Base-by-base conservation (phyloP, 2,888 invertebrate genomes). In the Nowickia ferox region DNA sequence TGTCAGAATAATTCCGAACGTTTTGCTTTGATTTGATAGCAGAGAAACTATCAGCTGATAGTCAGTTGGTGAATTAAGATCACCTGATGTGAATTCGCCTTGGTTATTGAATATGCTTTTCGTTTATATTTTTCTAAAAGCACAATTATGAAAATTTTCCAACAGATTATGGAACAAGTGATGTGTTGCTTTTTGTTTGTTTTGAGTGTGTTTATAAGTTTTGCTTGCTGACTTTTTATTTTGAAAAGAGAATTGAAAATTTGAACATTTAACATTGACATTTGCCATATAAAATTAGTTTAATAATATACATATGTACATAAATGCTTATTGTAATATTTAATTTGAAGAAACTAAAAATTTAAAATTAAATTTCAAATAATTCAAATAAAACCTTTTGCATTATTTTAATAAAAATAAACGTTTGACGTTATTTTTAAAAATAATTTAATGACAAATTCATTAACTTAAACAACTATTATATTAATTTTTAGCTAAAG, bases 221-320 rank as follows among this genome's bases (percentile, higher is more conserved):
- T 59, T 46, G 10, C 1, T 40, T 66, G 22, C 1, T 17, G 30
- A 13, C 4, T 38, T 65, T 17, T 59, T 51, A 38, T 13, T 68
- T 48, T 61, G 15, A 53, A 68, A 72, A 77, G 15, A 53, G 61
- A 72, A 77, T 42, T n/a, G n/a, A 68, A 61, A 66, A 22, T 55
- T 63, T 42, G 55, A 71, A 76, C 80, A 84, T 74, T 76, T 19
- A 84, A 84, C 81, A 84, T 55, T 72, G 66, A 77, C 61, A 57
- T 48, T 48, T 71, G 19, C 57, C 22, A 17, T 63, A 61, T 44
- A 78, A 59, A 69, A 53, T 51, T 44, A 61, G 42, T 17, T 78
- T 61, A 61, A 53, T 30, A 44, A 13, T 48, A 48, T 11, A 72
- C 17, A 17, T 44, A 10, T 13, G 11, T 38, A 30, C 19, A 30